Percentiles rank a stretch among this genome's conserved stretches.
Conservation (phyloP, 2,797 vertebrate genomes). For the Serranus cabrilla region DNA sequence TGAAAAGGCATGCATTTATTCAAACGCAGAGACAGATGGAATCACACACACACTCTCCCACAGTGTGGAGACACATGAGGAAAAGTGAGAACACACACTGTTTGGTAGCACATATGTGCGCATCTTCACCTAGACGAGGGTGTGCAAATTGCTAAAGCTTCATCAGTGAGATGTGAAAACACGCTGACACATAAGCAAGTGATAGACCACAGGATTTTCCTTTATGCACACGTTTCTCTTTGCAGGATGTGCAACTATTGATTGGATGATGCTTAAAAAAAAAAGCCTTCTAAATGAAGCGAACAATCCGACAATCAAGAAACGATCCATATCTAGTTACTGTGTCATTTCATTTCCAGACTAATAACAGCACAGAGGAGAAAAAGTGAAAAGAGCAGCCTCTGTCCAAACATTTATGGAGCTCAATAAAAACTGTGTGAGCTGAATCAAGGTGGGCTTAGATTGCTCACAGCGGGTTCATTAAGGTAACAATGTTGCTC, state of each 20-base stretch:
- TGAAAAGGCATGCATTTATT: constrained; percentile 56
- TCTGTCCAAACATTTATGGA: constrained; percentile 42
- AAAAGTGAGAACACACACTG: constrained; percentile 18
- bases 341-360: constrained; percentile 43
- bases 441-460: constrained; percentile 30
- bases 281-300: constrained; percentile 20
- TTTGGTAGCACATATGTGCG: constrained; percentile 33
- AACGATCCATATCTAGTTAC: neutral
- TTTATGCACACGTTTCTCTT: neutral
- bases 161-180: constrained; percentile 12
- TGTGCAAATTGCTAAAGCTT: neutral
- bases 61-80: constrained; percentile 5
- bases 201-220: constrained; percentile 1
- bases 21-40: constrained; percentile 60
- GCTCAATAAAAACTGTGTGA: constrained; percentile 45
- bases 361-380: neutral
- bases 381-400: constrained; percentile 17
- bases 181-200: neutral
- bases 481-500: constrained; percentile 42
- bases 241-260: constrained; percentile 12
- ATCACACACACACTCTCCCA: constrained; percentile 25
- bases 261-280: constrained; percentile 30
- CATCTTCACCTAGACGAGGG: constrained; percentile 22
- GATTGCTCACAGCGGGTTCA: constrained; percentile 47
- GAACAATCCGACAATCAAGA: constrained; percentile 17